phyloP scores from a whole-genome alignment of 2,797 vertebrate genomes.

The Enteromius fasciolatus region DNA sequence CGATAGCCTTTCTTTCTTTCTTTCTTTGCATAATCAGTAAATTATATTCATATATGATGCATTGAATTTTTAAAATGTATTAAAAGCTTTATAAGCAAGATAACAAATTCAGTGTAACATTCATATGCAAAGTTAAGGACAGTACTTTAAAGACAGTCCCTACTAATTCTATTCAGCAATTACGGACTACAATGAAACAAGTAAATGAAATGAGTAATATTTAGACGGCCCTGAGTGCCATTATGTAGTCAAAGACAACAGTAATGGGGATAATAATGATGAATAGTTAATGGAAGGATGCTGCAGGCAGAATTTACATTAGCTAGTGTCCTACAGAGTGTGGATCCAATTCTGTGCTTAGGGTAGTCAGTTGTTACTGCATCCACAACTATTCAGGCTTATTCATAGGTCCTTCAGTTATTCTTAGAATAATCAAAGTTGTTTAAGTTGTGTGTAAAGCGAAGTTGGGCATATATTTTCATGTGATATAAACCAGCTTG shows the following conservation, averaged over 20 bases:
- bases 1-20: neutral
- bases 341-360: neutral
- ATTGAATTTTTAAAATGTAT: neutral
- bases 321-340: neutral
- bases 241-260: neutral
- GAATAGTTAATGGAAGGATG: neutral
- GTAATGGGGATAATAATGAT: slow-evolving; percentile 3
- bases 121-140: neutral
- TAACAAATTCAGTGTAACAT: neutral
- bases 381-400: neutral
- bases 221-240: neutral
- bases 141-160: neutral
- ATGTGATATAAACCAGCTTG: neutral
- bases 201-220: neutral
- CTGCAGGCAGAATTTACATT: neutral
- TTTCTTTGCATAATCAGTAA: neutral
- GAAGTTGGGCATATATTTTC: neutral
- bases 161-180: neutral
- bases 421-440: neutral
- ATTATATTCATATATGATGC: neutral
- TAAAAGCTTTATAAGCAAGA: neutral
- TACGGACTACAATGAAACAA: neutral
- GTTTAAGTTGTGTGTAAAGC: neutral
- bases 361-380: neutral
- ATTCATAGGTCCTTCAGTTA: neutral